Percentiles rank a stretch among this genome's conserved stretches.
These are phyloP conservation scores for Leucoraja ocellata DNA, from an alignment of 2,797 vertebrate species.

Conservation along the genomic window DNA sequence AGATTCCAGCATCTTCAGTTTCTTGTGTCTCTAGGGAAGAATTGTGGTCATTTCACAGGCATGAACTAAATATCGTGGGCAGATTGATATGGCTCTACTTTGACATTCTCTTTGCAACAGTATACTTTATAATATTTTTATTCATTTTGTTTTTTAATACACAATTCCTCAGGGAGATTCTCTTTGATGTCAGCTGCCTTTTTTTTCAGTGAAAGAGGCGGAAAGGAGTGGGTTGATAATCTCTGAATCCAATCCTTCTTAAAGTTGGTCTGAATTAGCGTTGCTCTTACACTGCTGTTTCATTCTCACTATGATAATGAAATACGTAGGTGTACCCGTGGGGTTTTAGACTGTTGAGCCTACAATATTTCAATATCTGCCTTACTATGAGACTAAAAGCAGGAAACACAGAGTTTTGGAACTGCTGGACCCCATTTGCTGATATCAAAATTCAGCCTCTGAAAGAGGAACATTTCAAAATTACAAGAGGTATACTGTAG, in stretches of 20 bases:
- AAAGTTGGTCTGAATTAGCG: neutral
- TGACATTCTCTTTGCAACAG: neutral
- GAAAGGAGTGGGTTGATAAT: neutral
- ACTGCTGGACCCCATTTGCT: neutral
- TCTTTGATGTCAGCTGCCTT: neutral
- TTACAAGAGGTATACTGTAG: neutral
- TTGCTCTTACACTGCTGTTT: neutral
- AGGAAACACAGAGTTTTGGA: neutral
- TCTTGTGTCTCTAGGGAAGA: neutral
- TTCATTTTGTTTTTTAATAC: neutral
- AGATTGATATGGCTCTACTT: neutral
- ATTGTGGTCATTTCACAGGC: neutral
- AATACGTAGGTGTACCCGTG: neutral
- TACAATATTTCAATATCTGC: neutral
- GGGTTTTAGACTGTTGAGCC: no score
- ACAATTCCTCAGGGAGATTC: neutral
- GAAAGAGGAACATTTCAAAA: neutral
- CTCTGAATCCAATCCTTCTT: neutral
- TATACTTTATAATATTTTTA: neutral
- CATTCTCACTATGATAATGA: no score
- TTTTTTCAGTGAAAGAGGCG: neutral
- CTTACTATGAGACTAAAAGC: neutral
- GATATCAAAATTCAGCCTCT: neutral
- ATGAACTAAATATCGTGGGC: neutral
- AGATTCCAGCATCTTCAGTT: no score